Base-by-base conservation (phyloP, 1,140 invertebrate genomes). In the Drosophila tropicalis region DNA sequence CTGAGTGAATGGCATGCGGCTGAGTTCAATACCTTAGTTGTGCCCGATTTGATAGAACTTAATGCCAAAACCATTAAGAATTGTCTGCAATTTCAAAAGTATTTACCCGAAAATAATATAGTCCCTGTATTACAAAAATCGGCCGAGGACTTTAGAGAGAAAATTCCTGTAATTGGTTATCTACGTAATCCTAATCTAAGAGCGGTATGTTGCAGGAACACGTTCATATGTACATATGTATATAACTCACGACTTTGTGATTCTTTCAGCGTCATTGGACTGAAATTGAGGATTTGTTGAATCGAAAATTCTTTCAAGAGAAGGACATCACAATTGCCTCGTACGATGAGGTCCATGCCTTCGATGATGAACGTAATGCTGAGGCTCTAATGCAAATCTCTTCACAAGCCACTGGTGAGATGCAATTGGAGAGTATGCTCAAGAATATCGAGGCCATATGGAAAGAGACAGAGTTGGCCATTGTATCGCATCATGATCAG, bases 381-480 rank as follows among this genome's bases (percentile, higher is more conserved):
- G 94, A 96, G n/a, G 94, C 95, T 62, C 84, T 98, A 3, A 95
- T 96, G 94, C 96, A 98, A 90, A 95, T 98, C 10, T 96, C 97
- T 3, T 95, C 95, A 0, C 95, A 96, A 82, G 97, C 97, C 0
- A 97, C 96, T 76, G 96, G 96, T 3, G 97, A 98, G 91, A 95
- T 95, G 32, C 95, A 95, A 15, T 93, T 98, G 1, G 97, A 98
- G 92, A 91, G 92, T 2, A 94, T 98, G 78, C 91, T 98, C 1
- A 96, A 95, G 79, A 97, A 96, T 93, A 96, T 98, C 78, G 96
- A 97, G 92, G 95, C 95, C 69, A 94, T 95, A 4, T 98, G 97
- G 97, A 95, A 96, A 67, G 91, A 93, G 2, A 93, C 97, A 17
- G 96, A 98, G 86, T 96, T 98, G 81, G 93, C 94, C 1, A 94